Percentiles rank a stretch among this genome's conserved stretches.
Evolutionary conservation across 2,888 invertebrate species (phyloP).

Genomic region (Lasioglossum malachurum): DNA sequence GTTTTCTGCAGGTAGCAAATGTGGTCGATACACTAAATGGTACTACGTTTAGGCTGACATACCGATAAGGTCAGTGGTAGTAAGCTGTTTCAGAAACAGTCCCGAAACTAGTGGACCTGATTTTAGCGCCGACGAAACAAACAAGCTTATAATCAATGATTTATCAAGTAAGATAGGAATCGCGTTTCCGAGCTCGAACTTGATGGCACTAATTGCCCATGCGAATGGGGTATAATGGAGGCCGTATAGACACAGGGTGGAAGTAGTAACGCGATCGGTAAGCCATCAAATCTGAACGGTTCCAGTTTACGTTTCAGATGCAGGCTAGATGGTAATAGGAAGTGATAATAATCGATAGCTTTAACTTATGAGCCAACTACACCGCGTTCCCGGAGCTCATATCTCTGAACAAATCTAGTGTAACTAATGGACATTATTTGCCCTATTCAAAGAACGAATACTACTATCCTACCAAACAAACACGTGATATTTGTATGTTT

Average conservation of each 20-base stretch:
- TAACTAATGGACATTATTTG: slow-evolving; percentile 1
- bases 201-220: slow-evolving; percentile 58
- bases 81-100: background rate
- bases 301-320: slow-evolving; percentile 54
- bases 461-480: background rate
- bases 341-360: slow-evolving; percentile 65
- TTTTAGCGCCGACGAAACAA: slow-evolving; percentile 34
- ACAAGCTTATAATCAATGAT: slow-evolving; percentile 38
- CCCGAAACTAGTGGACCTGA: background rate
- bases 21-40: background rate
- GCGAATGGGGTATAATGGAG: slow-evolving; percentile 52
- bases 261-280: slow-evolving; percentile 60
- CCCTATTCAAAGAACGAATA: background rate
- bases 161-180: slow-evolving; percentile 46
- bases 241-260: slow-evolving; percentile 35
- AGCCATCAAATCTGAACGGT: slow-evolving; percentile 54
- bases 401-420: background rate
- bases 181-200: slow-evolving; percentile 50
- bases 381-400: background rate
- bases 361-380: slow-evolving; percentile 26
- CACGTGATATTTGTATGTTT: background rate
- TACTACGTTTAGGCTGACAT: background rate
- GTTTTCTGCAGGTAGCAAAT: background rate
- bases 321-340: slow-evolving; percentile 60
- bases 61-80: background rate